phyloP scores from a whole-genome alignment of 2,797 vertebrate genomes.

The Odontamblyopus lacepedii region DNA sequence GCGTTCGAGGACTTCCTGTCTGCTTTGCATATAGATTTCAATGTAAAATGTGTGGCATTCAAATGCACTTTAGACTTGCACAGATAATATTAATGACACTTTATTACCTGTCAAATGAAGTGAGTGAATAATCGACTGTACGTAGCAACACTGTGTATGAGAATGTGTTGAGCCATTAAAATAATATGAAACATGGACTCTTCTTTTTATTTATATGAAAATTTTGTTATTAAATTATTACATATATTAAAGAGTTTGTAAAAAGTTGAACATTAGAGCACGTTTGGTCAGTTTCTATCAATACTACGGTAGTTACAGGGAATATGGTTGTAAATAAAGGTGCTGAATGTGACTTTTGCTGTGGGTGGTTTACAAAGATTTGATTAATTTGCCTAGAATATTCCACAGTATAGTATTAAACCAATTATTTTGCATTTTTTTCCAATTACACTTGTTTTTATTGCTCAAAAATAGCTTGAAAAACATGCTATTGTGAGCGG shows the following conservation, averaged over 20 bases:
- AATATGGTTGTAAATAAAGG: no score
- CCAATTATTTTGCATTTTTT: no score
- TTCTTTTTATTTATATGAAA: neutral
- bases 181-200: conserved; percentile 25
- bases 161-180: conserved; percentile 56
- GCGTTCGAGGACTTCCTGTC: conserved; percentile 17
- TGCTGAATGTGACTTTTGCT: no score
- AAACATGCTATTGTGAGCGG: no score
- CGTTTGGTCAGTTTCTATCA: neutral
- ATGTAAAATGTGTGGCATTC: conserved; percentile 25
- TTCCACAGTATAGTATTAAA: no score
- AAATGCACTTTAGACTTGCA: conserved; percentile 63
- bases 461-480: no score
- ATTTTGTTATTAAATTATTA: neutral
- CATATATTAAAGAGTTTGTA: no score
- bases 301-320: no score
- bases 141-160: conserved; percentile 14
- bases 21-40: conserved; percentile 31
- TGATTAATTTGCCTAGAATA: no score
- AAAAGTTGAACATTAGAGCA: neutral
- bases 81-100: conserved; percentile 34
- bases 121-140: conserved; percentile 24
- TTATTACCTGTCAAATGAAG: conserved; percentile 28
- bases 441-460: no score
- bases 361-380: no score